These are phyloP conservation scores for Coptotermes formosanus DNA, from an alignment of 1,140 invertebrate genomes.

Conservation along the genomic window DNA sequence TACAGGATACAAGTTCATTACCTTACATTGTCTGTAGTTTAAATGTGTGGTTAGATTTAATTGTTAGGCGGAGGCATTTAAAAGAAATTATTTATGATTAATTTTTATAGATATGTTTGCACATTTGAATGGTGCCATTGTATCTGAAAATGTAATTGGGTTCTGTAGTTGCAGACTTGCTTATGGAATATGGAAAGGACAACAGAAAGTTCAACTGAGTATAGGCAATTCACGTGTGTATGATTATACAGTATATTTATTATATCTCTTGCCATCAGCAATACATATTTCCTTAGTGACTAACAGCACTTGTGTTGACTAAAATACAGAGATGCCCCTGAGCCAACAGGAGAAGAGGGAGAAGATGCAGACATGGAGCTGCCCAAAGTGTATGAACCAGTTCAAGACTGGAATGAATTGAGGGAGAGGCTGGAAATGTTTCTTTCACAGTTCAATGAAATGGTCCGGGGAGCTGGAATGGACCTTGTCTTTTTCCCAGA, in stretches of 20 bases:
- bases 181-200: too few relatives aligned
- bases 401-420: conserved; percentile 74
- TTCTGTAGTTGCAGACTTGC: too few relatives aligned
- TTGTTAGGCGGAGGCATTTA: too few relatives aligned
- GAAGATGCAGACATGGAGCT: conserved; percentile 95
- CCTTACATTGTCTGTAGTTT: too few relatives aligned
- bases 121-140: too few relatives aligned
- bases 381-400: conserved; percentile 94
- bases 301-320: background rate
- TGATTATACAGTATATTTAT: background rate
- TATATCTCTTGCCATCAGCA: background rate
- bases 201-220: too few relatives aligned
- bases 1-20: too few relatives aligned
- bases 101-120: too few relatives aligned
- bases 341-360: conserved; percentile 94
- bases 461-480: conserved; percentile 92
- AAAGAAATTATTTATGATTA: too few relatives aligned
- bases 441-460: conserved; percentile 93
- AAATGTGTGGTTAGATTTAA: too few relatives aligned
- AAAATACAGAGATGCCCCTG: conserved; percentile 80
- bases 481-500: conserved; percentile 99
- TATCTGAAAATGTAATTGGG: too few relatives aligned
- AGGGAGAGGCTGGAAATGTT: conserved; percentile 91
- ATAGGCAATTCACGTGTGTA: too few relatives aligned
- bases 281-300: background rate